phyloP scores from a whole-genome alignment of 2,113 vertebrate species.

The Mugil cephalus region DNA sequence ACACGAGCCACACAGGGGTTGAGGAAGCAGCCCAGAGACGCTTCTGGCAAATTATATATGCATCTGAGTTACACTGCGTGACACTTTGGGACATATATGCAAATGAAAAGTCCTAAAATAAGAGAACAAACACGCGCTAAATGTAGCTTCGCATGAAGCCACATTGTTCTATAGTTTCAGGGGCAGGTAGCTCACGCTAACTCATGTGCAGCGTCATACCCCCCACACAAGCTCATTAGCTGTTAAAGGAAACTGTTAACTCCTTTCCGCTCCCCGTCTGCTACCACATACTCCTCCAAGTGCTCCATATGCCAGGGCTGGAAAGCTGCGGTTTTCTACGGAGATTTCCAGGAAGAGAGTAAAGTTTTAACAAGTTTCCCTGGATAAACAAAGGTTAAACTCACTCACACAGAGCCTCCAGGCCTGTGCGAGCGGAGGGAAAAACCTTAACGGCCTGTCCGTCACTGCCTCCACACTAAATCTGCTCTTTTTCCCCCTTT shows the following conservation, averaged over 20 bases:
- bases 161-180: too few species aligned
- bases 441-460: slow-evolving; percentile 37
- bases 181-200: too few species aligned
- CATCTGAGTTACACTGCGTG: not conserved
- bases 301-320: too few species aligned
- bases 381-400: slow-evolving; percentile 46
- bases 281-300: not conserved
- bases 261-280: not conserved
- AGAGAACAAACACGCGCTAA: not conserved
- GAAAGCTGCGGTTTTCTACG: not conserved
- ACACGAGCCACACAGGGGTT: slow-evolving; percentile 12
- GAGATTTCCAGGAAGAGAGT: slow-evolving; percentile 16
- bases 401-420: not conserved
- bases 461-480: slow-evolving; percentile 22
- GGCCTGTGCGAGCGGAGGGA: slow-evolving; percentile 3
- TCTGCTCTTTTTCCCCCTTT: slow-evolving; percentile 41
- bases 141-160: not conserved
- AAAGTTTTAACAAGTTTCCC: not conserved
- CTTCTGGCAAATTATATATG: not conserved
- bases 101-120: slow-evolving; percentile 7
- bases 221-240: not conserved
- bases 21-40: slow-evolving; percentile 18
- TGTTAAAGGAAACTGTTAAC: not conserved
- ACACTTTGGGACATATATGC: not conserved
- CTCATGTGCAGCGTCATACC: too few species aligned